Base-by-base conservation (phyloP, 2,113 vertebrate genomes). In the Mesoclemmys tuberculata region DNA sequence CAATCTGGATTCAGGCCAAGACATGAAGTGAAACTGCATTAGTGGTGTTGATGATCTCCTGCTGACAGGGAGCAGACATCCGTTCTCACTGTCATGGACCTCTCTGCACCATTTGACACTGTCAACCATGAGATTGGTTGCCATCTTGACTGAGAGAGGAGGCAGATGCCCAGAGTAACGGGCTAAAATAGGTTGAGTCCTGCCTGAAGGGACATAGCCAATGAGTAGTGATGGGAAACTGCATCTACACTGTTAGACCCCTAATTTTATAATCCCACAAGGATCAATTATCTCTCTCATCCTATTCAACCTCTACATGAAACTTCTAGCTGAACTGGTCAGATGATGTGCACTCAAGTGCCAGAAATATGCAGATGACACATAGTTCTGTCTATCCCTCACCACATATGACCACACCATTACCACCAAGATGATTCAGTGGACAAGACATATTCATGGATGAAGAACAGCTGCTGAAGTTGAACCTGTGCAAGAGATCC, bases 381-480 rank as follows among this genome's bases (percentile, higher is more conserved):
- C 83, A 38, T 55, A 41, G 18, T 77, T 80, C 56, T 85, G 9
- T 38, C 55, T 48, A 12, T 51, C 54, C 22, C 14, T 26, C 3
- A 1, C 58, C 79, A 31, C 24, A 11, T 64, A 11, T 18, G 48
- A 12, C 38, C 6, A 35, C 46, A 18, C 31, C 71, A 52, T 96
- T 61, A 52, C 4, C 10, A 16, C 27, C 44, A 88, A 85, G 84
- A 61, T 77, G 82, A 79, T 84, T 68, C 68, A 1, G 6, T 78
- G 58, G 13, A 64, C 41, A 31, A 79, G 31, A 21, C 35, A 54
- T 4, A 29, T 48, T 56, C 0, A 0, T n/a, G 84, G 56, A 80
- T 0, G 0, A 64, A 58, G 55, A 56, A 56, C n/a, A 56, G 56
- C 56, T 58, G 56, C 56, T 58, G 56, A 58, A 58, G 27, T 5